Conservation (phyloP, 2,797 vertebrate genomes). For the Botia almorhae region DNA sequence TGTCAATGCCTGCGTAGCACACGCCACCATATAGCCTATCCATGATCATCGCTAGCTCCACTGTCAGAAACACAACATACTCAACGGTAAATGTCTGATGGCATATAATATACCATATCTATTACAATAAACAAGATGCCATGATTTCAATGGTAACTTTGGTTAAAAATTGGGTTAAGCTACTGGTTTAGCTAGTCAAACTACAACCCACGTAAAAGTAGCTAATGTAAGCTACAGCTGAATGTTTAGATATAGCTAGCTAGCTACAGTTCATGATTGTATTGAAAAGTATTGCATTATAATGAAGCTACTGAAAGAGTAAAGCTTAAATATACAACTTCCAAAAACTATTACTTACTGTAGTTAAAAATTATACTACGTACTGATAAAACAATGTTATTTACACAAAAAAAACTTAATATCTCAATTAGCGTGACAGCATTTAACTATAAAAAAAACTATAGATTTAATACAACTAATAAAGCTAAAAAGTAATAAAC, state of each 20-base stretch:
- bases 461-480: background rate
- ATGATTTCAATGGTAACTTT: background rate
- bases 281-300: background rate
- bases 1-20: constrained; percentile 99
- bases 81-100: background rate
- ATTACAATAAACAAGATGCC: background rate
- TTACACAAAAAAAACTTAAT: background rate
- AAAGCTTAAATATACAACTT: no score
- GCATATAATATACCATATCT: background rate
- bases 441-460: background rate
- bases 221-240: no score
- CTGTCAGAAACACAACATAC: constrained; percentile 66
- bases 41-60: constrained; percentile 99
- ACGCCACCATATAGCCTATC: constrained; percentile 97
- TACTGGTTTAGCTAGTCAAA: background rate
- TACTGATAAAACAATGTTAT: background rate
- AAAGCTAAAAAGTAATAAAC: background rate
- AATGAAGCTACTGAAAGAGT: background rate
- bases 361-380: background rate
- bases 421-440: background rate
- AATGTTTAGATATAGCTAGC: background rate
- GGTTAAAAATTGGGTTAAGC: background rate
- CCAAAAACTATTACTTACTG: no score
- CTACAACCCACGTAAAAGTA: background rate
- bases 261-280: no score